A percentile compares a stretch with the other conserved stretches of the same genome.
phyloP scores from a whole-genome alignment of 1,140 invertebrate genomes.

The Papilio glaucus region DNA sequence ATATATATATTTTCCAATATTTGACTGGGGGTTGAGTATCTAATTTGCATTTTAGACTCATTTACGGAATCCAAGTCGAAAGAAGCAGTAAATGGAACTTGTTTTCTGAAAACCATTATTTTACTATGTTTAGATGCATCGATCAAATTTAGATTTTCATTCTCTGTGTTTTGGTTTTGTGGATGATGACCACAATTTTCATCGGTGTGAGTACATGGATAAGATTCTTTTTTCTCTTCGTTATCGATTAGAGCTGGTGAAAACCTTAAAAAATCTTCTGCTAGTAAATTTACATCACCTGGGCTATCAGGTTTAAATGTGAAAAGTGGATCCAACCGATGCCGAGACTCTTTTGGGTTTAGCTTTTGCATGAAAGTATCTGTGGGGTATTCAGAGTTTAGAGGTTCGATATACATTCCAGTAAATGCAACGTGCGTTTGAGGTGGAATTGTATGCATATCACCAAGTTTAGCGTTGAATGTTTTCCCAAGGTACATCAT shows the following conservation, averaged over 20 bases:
- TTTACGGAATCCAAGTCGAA: neutral
- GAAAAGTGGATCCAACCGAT: conserved; percentile 70
- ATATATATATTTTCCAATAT: conserved; percentile 62
- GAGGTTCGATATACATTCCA: conserved; percentile 66
- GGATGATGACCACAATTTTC: neutral
- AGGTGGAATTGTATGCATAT: conserved; percentile 55
- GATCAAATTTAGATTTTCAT: neutral
- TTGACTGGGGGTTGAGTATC: conserved; percentile 33
- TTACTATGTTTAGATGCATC: neutral
- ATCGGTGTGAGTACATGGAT: conserved; percentile 48
- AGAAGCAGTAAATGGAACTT: neutral
- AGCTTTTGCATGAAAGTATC: neutral
- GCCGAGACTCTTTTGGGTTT: conserved; percentile 48
- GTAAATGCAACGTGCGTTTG: conserved; percentile 70
- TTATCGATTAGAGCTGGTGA: conserved; percentile 51
- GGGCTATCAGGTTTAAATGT: conserved; percentile 75
- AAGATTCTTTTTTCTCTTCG: conserved; percentile 42
- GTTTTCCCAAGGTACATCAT: conserved; percentile 77
- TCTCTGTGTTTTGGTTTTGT: neutral
- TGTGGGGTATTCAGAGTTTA: conserved; percentile 42
- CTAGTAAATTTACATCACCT: conserved; percentile 78
- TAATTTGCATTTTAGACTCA: conserved; percentile 19
- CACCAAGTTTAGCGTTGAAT: conserved; percentile 71
- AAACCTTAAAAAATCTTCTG: conserved; percentile 71
- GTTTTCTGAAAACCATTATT: neutral